Evolutionary conservation across 1,140 invertebrate genomes (phyloP).

Genomic region (Cotesia glomerata): DNA sequence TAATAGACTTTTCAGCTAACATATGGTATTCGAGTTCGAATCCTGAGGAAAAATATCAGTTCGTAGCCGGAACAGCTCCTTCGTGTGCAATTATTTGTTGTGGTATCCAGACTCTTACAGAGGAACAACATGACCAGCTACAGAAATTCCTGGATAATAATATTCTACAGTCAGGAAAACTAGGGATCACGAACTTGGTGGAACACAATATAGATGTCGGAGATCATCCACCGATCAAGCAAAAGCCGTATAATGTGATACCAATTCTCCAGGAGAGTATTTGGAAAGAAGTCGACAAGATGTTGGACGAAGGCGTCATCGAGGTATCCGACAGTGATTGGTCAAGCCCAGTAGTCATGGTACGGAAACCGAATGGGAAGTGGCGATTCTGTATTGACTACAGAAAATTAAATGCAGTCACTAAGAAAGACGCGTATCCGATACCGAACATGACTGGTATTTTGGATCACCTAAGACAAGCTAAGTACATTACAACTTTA

Average conservation of each 20-base stretch:
- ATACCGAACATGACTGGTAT: slow-evolving; percentile 39
- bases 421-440: slow-evolving; percentile 45
- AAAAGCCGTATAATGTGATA: slow-evolving; percentile 39
- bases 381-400: slow-evolving; percentile 46
- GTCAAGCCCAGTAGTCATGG: slow-evolving; percentile 41
- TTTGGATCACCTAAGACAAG: slow-evolving; percentile 29
- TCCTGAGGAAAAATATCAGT: background rate
- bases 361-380: slow-evolving; percentile 40
- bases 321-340: slow-evolving; percentile 39
- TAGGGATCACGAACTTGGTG: slow-evolving; percentile 31
- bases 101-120: background rate
- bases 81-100: background rate
- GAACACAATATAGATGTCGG: slow-evolving; percentile 43
- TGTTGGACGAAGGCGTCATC: slow-evolving; percentile 38
- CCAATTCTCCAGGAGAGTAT: slow-evolving; percentile 26
- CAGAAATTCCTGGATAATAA: background rate
- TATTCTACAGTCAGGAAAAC: background rate
- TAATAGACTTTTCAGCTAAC: slow-evolving; percentile 14
- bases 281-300: slow-evolving; percentile 37
- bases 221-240: slow-evolving; percentile 36
- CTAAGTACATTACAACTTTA: slow-evolving; percentile 37
- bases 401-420: slow-evolving; percentile 42
- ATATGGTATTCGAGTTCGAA: background rate
- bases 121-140: background rate
- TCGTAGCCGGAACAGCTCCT: background rate